Percentiles rank a stretch among this genome's conserved stretches.
Conservation (phyloP, 2,888 invertebrate genomes). For the Sarcophaga rosellei region DNA sequence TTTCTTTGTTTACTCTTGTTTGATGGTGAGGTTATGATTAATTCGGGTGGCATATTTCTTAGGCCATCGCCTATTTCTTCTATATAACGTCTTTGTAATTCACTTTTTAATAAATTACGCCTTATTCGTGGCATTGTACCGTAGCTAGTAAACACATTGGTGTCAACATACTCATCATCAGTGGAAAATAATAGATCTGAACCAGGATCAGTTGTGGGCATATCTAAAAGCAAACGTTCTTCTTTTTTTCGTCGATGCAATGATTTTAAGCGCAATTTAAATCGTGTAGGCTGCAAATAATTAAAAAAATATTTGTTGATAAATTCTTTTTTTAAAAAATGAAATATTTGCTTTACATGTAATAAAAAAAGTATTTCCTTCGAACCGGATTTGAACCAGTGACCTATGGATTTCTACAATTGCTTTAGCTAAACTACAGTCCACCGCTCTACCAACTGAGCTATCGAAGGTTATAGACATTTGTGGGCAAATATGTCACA, state of each 20-base stretch:
- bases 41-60: constrained; percentile 81
- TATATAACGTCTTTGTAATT: constrained; percentile 78
- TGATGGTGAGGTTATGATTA: constrained; percentile 81
- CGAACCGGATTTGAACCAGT: constrained; percentile 87
- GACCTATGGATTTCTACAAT: constrained; percentile 84
- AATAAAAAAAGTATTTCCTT: constrained; percentile 70
- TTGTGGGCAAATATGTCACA: neutral
- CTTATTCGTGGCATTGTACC: constrained; percentile 74
- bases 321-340: neutral
- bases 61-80: constrained; percentile 75
- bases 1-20: constrained; percentile 71
- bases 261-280: constrained; percentile 70
- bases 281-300: constrained; percentile 65
- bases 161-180: constrained; percentile 82
- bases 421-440: constrained; percentile 72
- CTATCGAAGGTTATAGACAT: constrained; percentile 72
- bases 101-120: constrained; percentile 77
- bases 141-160: constrained; percentile 53
- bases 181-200: constrained; percentile 84
- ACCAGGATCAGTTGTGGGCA: constrained; percentile 86
- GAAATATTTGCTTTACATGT: too few relatives aligned
- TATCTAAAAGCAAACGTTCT: constrained; percentile 81
- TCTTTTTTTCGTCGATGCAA: constrained; percentile 70
- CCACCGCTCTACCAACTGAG: constrained; percentile 77
- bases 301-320: neutral